Conservation (phyloP, 2,888 invertebrate genomes). For the Scelioninae gen. 1 region DNA sequence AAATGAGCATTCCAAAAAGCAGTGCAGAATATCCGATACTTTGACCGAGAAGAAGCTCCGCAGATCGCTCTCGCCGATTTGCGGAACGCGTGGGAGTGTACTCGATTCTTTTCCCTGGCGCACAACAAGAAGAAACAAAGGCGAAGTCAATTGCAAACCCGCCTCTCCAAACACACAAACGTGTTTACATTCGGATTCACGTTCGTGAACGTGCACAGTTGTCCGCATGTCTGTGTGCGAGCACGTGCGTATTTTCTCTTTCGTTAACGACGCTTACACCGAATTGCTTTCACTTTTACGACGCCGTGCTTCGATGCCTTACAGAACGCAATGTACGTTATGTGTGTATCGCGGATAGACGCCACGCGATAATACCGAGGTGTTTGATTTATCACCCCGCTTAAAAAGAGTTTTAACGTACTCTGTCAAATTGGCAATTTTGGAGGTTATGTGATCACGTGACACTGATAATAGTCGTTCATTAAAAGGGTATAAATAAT, state of each 20-base stretch:
- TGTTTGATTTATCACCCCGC: constrained; percentile 55
- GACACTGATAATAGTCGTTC: no score
- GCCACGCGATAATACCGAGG: constrained; percentile 51
- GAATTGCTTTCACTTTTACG: constrained; percentile 82
- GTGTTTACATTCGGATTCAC: no score
- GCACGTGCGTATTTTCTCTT: constrained; percentile 78
- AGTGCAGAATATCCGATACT: constrained; percentile 48
- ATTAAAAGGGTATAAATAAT: no score
- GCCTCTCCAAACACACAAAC: no score
- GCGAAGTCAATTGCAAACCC: no score
- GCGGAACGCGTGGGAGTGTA: constrained; percentile 73
- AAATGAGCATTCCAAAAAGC: constrained; percentile 38
- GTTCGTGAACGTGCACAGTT: constrained; percentile 37
- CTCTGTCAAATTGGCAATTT: no score
- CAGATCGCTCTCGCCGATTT: constrained; percentile 71
- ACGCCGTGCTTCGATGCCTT: constrained; percentile 69
- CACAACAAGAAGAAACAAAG: constrained; percentile 68
- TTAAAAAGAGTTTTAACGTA: constrained; percentile 8
- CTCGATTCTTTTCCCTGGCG: constrained; percentile 69
- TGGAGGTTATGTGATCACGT: no score
- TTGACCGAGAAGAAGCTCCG: constrained; percentile 54
- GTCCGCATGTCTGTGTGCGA: constrained; percentile 48
- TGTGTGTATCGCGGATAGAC: constrained; percentile 54
- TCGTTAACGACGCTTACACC: constrained; percentile 77
- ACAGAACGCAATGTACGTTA: constrained; percentile 54